Conservation (phyloP, 2,797 vertebrate genomes). For the Cetoscarus ocellatus region DNA sequence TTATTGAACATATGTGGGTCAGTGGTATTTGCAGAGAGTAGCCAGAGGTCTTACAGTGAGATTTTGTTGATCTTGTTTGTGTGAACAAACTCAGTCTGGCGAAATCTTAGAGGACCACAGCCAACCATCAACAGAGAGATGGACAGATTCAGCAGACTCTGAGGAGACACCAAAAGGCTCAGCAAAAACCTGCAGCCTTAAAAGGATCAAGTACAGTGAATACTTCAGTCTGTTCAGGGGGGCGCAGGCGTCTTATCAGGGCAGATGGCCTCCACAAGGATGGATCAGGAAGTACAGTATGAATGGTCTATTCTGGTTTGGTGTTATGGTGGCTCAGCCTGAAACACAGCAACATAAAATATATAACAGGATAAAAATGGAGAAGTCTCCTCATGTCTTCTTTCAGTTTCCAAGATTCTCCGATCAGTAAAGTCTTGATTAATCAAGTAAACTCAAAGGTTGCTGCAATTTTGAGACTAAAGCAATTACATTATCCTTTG, state of each 20-base stretch:
- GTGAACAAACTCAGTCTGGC: background rate
- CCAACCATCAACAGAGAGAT: background rate
- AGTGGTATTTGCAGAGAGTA: background rate
- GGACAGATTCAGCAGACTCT: conserved; percentile 2
- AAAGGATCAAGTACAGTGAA: conserved; percentile 5
- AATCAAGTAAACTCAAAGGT: background rate
- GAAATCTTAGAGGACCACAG: background rate
- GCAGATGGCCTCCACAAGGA: background rate
- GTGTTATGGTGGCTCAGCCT: background rate
- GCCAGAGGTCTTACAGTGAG: background rate
- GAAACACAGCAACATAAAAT: background rate
- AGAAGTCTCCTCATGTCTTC: background rate
- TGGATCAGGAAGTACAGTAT: background rate
- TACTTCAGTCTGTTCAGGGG: background rate
- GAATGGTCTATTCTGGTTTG: background rate
- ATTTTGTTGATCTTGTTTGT: background rate
- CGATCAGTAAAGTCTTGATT: background rate
- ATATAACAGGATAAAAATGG: background rate
- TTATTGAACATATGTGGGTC: background rate
- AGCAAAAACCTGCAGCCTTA: background rate
- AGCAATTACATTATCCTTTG: no score
- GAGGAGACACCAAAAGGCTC: background rate
- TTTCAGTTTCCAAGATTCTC: background rate
- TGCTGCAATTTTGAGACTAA: background rate
- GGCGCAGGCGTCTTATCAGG: background rate